Evolutionary conservation across 2,888 invertebrate species (phyloP).

Genomic region (Diadegma fenestrale): DNA sequence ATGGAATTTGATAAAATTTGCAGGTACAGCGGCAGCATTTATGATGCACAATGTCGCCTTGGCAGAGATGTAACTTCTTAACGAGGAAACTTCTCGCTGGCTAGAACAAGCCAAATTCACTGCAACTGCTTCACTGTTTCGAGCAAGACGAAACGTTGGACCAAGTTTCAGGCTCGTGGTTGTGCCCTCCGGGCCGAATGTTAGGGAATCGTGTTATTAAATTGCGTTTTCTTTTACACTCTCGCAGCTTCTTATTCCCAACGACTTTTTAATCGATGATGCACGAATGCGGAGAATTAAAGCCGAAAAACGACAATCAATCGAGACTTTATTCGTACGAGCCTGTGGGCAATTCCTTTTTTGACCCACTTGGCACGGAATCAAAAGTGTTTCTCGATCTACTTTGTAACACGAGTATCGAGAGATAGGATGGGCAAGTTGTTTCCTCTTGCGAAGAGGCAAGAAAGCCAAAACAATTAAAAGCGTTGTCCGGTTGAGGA

Average conservation of each 20-base stretch:
- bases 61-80: conserved; percentile 68
- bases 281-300: not conserved
- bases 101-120: not conserved
- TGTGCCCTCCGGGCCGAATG: not conserved
- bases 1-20: not conserved
- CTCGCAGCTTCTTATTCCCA: not conserved
- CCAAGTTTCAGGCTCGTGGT: conserved; percentile 43
- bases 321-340: conserved; percentile 52
- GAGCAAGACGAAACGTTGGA: conserved; percentile 10
- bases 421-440: not conserved
- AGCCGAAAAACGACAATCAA: conserved; percentile 45
- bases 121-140: not conserved
- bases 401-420: conserved; percentile 46
- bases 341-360: conserved; percentile 22
- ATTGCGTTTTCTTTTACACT: not conserved
- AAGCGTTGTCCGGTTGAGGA: not conserved
- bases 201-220: not conserved
- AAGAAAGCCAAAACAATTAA: not conserved
- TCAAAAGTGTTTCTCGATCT: conserved; percentile 60
- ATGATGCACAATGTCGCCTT: not conserved
- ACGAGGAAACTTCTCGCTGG: conserved; percentile 73
- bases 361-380: conserved; percentile 67
- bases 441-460: not conserved
- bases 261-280: not conserved
- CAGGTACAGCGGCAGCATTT: not conserved